phyloP scores from a whole-genome alignment of 23 tunicate species.

The Corella eumyota region DNA sequence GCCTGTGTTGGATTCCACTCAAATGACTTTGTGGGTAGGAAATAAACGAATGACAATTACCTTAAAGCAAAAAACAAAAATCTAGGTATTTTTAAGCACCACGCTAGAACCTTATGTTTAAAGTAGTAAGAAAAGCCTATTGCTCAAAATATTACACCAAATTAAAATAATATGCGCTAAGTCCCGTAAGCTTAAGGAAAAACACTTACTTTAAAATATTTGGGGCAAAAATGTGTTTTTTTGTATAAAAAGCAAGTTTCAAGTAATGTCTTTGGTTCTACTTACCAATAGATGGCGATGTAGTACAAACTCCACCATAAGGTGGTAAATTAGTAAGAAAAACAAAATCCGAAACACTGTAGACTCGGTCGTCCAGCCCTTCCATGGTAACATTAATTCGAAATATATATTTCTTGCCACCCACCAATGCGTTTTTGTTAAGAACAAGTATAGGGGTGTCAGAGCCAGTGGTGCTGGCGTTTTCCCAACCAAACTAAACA shows the following conservation, averaged over 20 bases:
- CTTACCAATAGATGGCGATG: slow-evolving; percentile 32
- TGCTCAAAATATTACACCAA: too few relatives aligned
- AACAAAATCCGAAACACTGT: slow-evolving; percentile 67
- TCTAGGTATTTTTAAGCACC: too few relatives aligned
- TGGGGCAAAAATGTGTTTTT: too few relatives aligned
- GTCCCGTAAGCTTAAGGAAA: too few relatives aligned
- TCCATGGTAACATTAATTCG: slow-evolving; percentile 80
- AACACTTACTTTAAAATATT: too few relatives aligned
- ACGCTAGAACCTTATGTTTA: too few relatives aligned
- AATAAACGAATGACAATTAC: slow-evolving; percentile 26
- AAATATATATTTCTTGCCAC: slow-evolving; percentile 49
- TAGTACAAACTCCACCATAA: slow-evolving; percentile 56
- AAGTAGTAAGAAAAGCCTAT: too few relatives aligned
- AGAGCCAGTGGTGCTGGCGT: slow-evolving; percentile 61
- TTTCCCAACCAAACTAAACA: slow-evolving; percentile 66
- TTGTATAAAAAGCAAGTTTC: too few relatives aligned
- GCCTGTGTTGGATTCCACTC: background rate
- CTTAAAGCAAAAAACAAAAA: slow-evolving; percentile 3
- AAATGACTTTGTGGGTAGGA: slow-evolving; percentile 10
- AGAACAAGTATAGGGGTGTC: slow-evolving; percentile 43
- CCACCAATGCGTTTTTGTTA: slow-evolving; percentile 43
- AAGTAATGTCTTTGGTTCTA: too few relatives aligned
- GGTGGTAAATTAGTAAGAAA: slow-evolving; percentile 79
- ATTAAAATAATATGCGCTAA: too few relatives aligned
- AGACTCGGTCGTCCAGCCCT: slow-evolving; percentile 70